Percentiles rank a stretch among this genome's conserved stretches.
These are phyloP conservation scores for Balaeniceps rex DNA, from an alignment of 2,113 vertebrate species.

Conservation along the genomic window DNA sequence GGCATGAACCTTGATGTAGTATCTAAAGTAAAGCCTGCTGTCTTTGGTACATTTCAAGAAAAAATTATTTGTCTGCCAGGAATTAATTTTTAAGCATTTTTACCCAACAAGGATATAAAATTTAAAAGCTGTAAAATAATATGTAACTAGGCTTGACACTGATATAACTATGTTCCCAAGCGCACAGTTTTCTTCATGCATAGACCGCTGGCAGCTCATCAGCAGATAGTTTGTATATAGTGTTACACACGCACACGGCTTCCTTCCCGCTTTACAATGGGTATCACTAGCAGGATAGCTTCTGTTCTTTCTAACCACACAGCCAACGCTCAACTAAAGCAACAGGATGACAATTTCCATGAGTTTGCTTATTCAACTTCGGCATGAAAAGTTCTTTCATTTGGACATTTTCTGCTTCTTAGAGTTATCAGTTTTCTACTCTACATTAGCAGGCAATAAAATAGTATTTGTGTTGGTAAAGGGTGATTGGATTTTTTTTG, in stretches of 20 bases:
- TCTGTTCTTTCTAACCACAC: neutral
- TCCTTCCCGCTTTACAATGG: neutral
- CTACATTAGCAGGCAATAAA: neutral
- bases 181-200: neutral
- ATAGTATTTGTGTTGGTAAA: neutral
- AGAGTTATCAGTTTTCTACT: neutral
- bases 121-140: neutral
- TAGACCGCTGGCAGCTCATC: neutral
- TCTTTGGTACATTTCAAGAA: conserved; percentile 32
- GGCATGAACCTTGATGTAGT: neutral
- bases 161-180: neutral
- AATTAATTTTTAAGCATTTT: conserved; percentile 3
- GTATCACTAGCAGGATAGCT: neutral
- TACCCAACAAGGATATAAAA: neutral
- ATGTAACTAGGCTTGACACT: neutral
- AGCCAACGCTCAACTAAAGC: neutral
- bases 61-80: conserved; percentile 4
- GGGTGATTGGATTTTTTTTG: neutral
- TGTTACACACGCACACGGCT: accelerated
- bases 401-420: neutral
- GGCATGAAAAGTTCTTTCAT: neutral
- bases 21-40: conserved; percentile 41
- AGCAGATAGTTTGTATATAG: neutral
- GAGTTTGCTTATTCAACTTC: neutral
- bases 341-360: neutral